Evolutionary conservation across 2,888 invertebrate genomes (phyloP).

Genomic region (Zaprionus bogoriensis): DNA sequence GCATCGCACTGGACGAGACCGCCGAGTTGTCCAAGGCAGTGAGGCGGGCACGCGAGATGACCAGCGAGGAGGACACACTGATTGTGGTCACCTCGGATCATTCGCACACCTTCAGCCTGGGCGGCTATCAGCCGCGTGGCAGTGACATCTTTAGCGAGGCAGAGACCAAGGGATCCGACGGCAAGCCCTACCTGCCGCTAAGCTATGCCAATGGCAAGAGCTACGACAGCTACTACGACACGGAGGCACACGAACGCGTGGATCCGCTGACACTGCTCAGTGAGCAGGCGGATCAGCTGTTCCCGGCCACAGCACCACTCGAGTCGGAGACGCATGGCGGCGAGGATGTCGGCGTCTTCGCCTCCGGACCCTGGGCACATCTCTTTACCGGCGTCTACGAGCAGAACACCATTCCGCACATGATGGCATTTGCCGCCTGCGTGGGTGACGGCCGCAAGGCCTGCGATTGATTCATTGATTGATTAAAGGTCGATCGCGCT

Average conservation of each 20-base stretch:
- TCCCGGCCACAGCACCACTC: slow-evolving; percentile 85
- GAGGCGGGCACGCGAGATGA: slow-evolving; percentile 85
- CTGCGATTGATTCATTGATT: slow-evolving; percentile 56
- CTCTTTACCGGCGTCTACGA: slow-evolving; percentile 91
- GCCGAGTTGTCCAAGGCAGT: slow-evolving; percentile 90
- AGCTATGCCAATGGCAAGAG: slow-evolving; percentile 90
- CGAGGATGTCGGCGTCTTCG: slow-evolving; percentile 91
- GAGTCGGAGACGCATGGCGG: slow-evolving; percentile 88
- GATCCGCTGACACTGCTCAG: slow-evolving; percentile 60
- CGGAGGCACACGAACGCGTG: slow-evolving; percentile 59
- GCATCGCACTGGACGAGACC: slow-evolving; percentile 81
- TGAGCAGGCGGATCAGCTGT: slow-evolving; percentile 72
- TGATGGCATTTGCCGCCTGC: slow-evolving; percentile 89
- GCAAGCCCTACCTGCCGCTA: slow-evolving; percentile 87
- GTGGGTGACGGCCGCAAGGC: slow-evolving; percentile 86
- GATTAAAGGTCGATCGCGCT: slow-evolving; percentile 41
- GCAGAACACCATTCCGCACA: slow-evolving; percentile 90
- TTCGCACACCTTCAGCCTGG: slow-evolving; percentile 89
- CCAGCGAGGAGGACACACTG: slow-evolving; percentile 88
- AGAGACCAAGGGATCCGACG: slow-evolving; percentile 82
- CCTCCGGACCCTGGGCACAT: slow-evolving; percentile 90
- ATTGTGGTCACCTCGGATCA: slow-evolving; percentile 92
- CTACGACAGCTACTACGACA: slow-evolving; percentile 81
- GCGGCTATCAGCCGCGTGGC: slow-evolving; percentile 85
- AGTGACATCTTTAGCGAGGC: slow-evolving; percentile 76